A percentile compares a stretch with the other conserved stretches of the same genome.
Conservation (phyloP, 2,797 vertebrate genomes). For the Sciaenops ocellatus region DNA sequence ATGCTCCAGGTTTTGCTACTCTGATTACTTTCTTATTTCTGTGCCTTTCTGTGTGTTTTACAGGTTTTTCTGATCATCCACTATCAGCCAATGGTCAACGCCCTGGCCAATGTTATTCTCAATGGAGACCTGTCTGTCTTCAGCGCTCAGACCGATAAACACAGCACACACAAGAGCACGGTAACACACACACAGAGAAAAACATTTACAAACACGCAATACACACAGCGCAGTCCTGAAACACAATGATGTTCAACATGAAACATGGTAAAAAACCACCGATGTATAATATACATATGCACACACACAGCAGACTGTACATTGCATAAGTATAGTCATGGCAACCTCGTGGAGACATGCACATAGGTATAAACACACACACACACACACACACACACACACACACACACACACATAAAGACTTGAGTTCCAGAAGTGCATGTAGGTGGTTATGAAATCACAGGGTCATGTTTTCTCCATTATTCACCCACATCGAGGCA, state of each 20-base stretch:
- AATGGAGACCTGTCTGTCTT: slow-evolving; percentile 95
- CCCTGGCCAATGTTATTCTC: slow-evolving; percentile 95
- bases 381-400: neutral
- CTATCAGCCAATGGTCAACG: slow-evolving; percentile 94
- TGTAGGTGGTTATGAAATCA: slow-evolving; percentile 62
- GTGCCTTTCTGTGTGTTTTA: slow-evolving; percentile 12
- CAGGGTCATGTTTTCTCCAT: slow-evolving; percentile 64
- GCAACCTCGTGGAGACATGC: neutral
- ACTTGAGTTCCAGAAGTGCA: slow-evolving; percentile 40
- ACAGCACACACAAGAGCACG: slow-evolving; percentile 71
- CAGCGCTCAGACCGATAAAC: slow-evolving; percentile 82
- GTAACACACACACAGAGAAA: slow-evolving; percentile 55
- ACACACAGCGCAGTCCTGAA: neutral
- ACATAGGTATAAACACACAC: neutral
- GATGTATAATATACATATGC: neutral
- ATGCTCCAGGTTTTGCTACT: neutral
- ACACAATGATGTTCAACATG: neutral
- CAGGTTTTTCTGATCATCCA: slow-evolving; percentile 99
- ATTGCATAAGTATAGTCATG: slow-evolving; percentile 11
- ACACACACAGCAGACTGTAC: neutral
- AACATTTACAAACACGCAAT: neutral
- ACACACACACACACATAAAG: slow-evolving; percentile 7
- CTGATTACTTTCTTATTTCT: neutral
- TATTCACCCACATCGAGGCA: slow-evolving; percentile 64
- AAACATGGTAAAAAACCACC: neutral